phyloP scores from a whole-genome alignment of 2,888 invertebrate species.

The Odontomyia ornata region DNA sequence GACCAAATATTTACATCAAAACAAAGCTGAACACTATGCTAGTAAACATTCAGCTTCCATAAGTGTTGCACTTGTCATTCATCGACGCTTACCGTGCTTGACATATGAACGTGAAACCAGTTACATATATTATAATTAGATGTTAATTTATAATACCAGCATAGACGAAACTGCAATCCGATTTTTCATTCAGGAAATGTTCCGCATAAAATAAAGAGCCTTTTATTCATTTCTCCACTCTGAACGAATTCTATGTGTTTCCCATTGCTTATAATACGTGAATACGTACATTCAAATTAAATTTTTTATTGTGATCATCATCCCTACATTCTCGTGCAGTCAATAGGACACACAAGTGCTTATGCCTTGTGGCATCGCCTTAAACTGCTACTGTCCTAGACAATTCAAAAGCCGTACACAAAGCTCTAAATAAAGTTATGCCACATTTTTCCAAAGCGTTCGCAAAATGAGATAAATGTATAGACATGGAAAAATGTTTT shows the following conservation, averaged over 20 bases:
- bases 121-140: no score
- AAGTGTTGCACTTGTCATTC: no score
- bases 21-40: no score
- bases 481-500: neutral
- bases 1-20: no score
- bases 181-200: no score
- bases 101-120: no score
- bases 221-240: neutral
- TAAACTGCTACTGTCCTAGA: slow-evolving; percentile 12
- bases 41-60: no score
- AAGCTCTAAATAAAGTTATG: slow-evolving; percentile 27
- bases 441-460: neutral
- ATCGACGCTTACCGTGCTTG: no score
- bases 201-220: neutral
- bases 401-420: neutral
- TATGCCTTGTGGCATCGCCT: slow-evolving; percentile 1
- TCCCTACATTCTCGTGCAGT: neutral
- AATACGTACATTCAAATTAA: no score
- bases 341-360: slow-evolving; percentile 1
- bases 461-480: neutral
- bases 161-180: no score
- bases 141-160: no score
- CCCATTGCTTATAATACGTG: neutral
- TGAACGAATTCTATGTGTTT: neutral
- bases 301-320: neutral